Base-by-base conservation (phyloP, 92 coral and sea anemone species). In the Palythoa caribaeorum region DNA sequence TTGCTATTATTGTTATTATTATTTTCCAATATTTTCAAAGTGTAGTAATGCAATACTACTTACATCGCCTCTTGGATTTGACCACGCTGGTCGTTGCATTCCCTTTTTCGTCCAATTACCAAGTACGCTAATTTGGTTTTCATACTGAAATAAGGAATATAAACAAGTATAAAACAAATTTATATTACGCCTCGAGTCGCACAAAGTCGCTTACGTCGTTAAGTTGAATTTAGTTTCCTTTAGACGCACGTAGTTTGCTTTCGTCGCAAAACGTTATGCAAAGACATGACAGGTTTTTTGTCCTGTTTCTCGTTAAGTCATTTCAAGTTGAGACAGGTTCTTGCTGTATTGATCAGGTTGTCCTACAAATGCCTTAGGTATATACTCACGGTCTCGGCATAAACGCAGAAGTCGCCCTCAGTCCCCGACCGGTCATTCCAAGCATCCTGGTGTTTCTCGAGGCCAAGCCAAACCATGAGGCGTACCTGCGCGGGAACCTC, bases 41-140 rank as follows among this genome's bases (percentile, higher is more conserved):
- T 70, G 7, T 28, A 8, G 37, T 21, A 9, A 9, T 0, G 9
- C 17, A 28, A 44, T 35, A 70, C 12, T 51, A 39, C 96, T 88
- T 71, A 96, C 99, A 89, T 92, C 84, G 90, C 99, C 99, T 78
- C 88, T 90, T 1, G 92, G 89, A 79, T 95, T 93, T 40, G 99
- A 96, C 92, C 95, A 96, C 71, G 92, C 80, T 20, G 98, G 98
- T 11, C 99, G 92, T 62, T 92, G 87, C 60, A 94, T 84, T 11
- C 99, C 95, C 83, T 93, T 96, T 6, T 92, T 87, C 7, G 99
- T 93, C 99, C 99, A 96, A 36, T 91, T 94, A 37, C 98, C 99
- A 35, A 95, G 88, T 28, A 96, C 91, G 28, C 85, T 93, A 84
- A 93, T 93, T 90, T 90, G 94, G 83, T 97, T 97, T 63, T 97